Evolutionary conservation across 2,113 vertebrate genomes (phyloP).

Genomic region (Campylorhamphus procurvoides): DNA sequence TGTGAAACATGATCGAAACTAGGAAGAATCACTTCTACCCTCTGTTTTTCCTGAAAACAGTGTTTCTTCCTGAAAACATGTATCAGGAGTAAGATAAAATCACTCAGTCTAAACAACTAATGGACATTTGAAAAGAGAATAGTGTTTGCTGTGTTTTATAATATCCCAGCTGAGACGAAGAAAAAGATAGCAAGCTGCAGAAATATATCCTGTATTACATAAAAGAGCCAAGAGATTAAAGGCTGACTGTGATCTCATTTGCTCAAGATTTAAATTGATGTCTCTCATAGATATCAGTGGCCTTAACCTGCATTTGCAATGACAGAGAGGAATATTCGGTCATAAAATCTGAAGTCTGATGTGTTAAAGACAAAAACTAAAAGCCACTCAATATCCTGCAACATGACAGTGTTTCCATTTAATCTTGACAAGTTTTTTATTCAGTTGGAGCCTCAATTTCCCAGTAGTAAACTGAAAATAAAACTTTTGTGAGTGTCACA

Average conservation of each 20-base stretch:
- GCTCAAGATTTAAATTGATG: background rate
- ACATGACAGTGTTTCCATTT: background rate
- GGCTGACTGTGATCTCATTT: background rate
- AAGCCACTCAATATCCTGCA: background rate
- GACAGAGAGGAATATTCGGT: background rate
- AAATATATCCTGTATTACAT: background rate
- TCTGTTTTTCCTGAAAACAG: background rate
- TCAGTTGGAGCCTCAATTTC: background rate
- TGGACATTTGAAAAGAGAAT: background rate
- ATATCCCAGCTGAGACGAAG: background rate
- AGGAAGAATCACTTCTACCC: background rate
- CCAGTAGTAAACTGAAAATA: background rate
- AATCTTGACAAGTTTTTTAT: background rate
- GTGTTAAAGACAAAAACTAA: background rate
- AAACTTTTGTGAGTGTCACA: background rate
- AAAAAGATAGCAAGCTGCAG: background rate
- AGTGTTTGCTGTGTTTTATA: background rate
- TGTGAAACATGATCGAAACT: background rate
- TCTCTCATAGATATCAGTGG: background rate
- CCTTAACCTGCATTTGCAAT: background rate
- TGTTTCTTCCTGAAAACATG: background rate
- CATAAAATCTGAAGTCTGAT: background rate
- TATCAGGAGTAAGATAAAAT: background rate
- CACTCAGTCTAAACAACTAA: background rate
- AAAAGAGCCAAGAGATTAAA: constrained; percentile 14